Base-by-base conservation (phyloP, 2,797 vertebrate species). In the Masticophis lateralis region DNA sequence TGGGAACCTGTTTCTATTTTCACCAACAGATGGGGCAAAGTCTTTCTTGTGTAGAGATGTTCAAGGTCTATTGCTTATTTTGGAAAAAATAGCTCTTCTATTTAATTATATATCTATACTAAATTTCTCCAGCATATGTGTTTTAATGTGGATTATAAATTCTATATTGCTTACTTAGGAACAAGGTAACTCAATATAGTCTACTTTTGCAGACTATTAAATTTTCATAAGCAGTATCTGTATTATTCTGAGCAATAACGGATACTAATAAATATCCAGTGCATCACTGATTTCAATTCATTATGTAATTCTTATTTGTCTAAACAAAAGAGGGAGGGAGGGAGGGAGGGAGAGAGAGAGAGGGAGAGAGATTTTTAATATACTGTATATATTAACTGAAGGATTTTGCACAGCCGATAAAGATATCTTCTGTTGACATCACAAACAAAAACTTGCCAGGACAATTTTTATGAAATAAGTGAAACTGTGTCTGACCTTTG, bases 401-500 rank as follows among this genome's bases (percentile, higher is more conserved):
- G 27, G 27, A 63, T 90, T 91, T 94, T 90, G 37, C 92, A 55
- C 96, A 94, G 90, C 66, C 94, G 95, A 93, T 89, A 79, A 88
- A 93, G 28, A 92, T 4, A 94, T 93, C 89, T 25, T 94, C 89
- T 79, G 32, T 91, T 89, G 92, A 94, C n/a, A 93, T 93, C 32
- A 11, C 25, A 28, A 83, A 94, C 90, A 91, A 2, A 61, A 94
- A 92, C 93, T 91, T 91, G 94, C 74, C 94, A 93, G 87, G 94
- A 95, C 86, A 94, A 93, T 66, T 92, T 92, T 59, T 94, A 94
- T 27, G 63, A 47, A 92, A 88, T 28, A 28, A 63, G 27, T 66
- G 27, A 28, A 63, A 66, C 27, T 28, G 11, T 60, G 8, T 11
- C 10, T 63, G 61, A 11, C 28, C 25, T 63, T 63, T 63, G 60